A percentile compares a stretch with the other conserved stretches of the same genome.
phyloP scores from a whole-genome alignment of 1,140 invertebrate species.

The Aphis craccivora region DNA sequence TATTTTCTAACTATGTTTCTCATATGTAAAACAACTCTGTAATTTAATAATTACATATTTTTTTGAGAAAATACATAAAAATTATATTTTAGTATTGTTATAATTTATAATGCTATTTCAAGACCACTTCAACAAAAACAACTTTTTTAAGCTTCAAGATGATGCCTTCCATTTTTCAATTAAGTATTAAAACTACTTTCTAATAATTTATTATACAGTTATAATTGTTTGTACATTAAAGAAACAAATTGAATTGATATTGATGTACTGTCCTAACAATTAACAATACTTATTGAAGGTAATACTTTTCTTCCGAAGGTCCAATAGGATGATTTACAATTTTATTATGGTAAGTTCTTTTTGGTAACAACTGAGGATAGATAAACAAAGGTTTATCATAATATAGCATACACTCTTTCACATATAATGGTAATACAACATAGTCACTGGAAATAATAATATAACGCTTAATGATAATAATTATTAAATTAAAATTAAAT shows the following conservation, averaged over 20 bases:
- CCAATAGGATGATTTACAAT: neutral
- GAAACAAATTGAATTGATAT: neutral
- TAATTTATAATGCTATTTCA: neutral
- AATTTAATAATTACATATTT: too few relatives aligned
- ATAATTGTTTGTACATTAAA: neutral
- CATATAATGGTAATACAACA: neutral
- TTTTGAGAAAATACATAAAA: neutral
- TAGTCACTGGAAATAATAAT: neutral
- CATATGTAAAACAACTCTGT: neutral
- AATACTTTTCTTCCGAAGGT: slow-evolving; percentile 32
- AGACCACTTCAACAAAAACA: neutral
- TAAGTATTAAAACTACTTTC: neutral
- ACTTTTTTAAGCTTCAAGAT: too few relatives aligned
- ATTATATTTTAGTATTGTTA: neutral
- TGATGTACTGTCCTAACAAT: neutral
- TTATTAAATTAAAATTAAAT: neutral
- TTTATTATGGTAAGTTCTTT: neutral
- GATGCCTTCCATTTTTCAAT: neutral
- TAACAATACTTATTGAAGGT: too few relatives aligned
- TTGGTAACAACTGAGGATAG: slow-evolving; percentile 25
- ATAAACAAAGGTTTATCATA: slow-evolving; percentile 36
- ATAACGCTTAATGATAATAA: neutral
- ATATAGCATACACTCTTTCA: slow-evolving; percentile 17
- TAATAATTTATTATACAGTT: neutral
- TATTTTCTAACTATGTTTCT: neutral